These are phyloP conservation scores for Stegana nigrithorax DNA, from an alignment of 2,888 invertebrate genomes.

Conservation along the genomic window DNA sequence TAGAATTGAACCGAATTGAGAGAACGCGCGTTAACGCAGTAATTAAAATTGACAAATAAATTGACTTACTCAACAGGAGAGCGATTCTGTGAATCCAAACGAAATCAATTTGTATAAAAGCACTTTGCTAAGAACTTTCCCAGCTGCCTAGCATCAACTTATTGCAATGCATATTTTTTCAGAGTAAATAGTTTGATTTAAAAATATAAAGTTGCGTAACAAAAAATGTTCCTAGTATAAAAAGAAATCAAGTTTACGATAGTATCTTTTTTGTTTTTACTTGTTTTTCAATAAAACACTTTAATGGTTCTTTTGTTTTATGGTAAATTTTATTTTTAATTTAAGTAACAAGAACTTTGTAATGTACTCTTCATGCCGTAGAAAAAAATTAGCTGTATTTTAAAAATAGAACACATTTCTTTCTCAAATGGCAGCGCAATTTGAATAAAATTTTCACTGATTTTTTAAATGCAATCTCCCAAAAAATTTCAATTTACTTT, in stretches of 20 bases:
- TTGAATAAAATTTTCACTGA: conserved; percentile 19
- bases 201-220: conserved; percentile 46
- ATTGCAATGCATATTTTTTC: conserved; percentile 38
- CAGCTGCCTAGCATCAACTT: conserved; percentile 24
- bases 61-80: no score
- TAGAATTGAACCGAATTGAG: no score
- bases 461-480: conserved; percentile 41
- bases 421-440: conserved; percentile 52
- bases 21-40: no score
- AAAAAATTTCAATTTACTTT: conserved; percentile 33
- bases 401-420: conserved; percentile 62
- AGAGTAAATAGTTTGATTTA: conserved; percentile 32
- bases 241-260: not conserved
- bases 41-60: no score
- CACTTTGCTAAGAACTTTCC: no score
- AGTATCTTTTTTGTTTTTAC: no score
- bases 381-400: conserved; percentile 62
- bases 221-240: conserved; percentile 19
- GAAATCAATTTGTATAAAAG: not conserved
- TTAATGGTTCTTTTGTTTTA: not conserved
- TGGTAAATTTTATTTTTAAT: conserved; percentile 1
- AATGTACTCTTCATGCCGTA: no score
- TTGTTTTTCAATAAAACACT: not conserved
- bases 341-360: no score
- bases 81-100: no score